Evolutionary conservation across 1,140 invertebrate genomes (phyloP).

Genomic region (Achatina immaculata): DNA sequence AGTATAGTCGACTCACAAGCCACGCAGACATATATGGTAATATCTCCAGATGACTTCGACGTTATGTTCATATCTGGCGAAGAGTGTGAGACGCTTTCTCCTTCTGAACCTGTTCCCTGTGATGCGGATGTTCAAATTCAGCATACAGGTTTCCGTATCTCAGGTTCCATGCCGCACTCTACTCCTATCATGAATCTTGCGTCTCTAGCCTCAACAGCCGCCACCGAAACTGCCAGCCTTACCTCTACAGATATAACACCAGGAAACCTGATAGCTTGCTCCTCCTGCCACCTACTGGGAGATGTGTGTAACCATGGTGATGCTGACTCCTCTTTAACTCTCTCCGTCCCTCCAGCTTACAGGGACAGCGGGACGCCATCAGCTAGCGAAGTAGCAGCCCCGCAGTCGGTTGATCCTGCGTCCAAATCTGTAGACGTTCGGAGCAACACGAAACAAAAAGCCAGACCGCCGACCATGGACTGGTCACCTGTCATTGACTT

Average conservation of each 20-base stretch:
- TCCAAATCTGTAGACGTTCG: constrained; percentile 69
- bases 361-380: constrained; percentile 54
- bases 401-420: constrained; percentile 64
- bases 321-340: too few relatives aligned
- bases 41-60: too few relatives aligned
- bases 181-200: constrained; percentile 64
- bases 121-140: not conserved
- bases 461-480: constrained; percentile 67
- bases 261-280: too few relatives aligned
- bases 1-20: too few relatives aligned
- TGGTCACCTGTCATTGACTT: constrained; percentile 73
- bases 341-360: constrained; percentile 57
- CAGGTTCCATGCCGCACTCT: constrained; percentile 45
- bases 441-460: constrained; percentile 67
- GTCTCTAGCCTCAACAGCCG: constrained; percentile 66
- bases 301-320: too few relatives aligned
- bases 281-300: too few relatives aligned
- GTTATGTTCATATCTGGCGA: too few relatives aligned
- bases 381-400: constrained; percentile 49
- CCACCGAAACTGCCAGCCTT: constrained; percentile 67
- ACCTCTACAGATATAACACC: constrained; percentile 68
- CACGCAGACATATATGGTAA: too few relatives aligned
- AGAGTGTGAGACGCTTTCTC: constrained; percentile 34
- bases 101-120: not conserved
- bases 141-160: not conserved